These are phyloP conservation scores for Loripinus fragilis DNA, from an alignment of 2,888 invertebrate genomes.

Conservation along the genomic window DNA sequence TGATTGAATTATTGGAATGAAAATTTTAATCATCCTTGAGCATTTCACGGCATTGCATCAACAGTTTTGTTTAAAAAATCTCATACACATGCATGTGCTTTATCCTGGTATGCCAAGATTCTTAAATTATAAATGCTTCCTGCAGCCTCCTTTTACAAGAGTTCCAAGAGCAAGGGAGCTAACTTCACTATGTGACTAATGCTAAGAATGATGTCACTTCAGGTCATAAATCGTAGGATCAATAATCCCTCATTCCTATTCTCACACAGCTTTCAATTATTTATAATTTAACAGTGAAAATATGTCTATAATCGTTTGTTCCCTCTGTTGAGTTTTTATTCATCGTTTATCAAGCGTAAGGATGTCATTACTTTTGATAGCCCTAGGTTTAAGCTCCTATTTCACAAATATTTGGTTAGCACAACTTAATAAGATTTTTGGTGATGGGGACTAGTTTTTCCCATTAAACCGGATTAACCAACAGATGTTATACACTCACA, in stretches of 20 bases:
- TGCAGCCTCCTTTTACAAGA: too few relatives aligned
- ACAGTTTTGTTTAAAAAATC: too few relatives aligned
- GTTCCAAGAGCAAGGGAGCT: neutral
- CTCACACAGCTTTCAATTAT: slow-evolving; percentile 7
- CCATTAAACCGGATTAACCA: too few relatives aligned
- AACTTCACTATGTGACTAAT: slow-evolving; percentile 11
- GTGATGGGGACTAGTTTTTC: neutral
- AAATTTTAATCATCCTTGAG: too few relatives aligned
- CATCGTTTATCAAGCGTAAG: neutral
- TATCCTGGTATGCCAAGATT: too few relatives aligned
- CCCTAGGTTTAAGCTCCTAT: neutral
- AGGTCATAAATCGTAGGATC: slow-evolving; percentile 8
- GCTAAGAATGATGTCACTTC: slow-evolving; percentile 8
- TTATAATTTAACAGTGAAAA: neutral
- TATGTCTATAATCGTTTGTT: slow-evolving; percentile 5
- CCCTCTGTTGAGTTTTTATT: neutral
- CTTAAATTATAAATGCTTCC: too few relatives aligned
- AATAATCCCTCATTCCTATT: slow-evolving; percentile 9
- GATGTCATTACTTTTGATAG: neutral
- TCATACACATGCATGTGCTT: too few relatives aligned
- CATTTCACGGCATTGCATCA: too few relatives aligned
- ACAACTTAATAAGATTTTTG: neutral
- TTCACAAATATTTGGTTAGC: slow-evolving; percentile 8
- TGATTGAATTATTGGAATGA: too few relatives aligned
- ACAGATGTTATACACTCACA: too few relatives aligned